Evolutionary conservation across 2,888 invertebrate species (phyloP).

Genomic region (Acanthopleura granulata): DNA sequence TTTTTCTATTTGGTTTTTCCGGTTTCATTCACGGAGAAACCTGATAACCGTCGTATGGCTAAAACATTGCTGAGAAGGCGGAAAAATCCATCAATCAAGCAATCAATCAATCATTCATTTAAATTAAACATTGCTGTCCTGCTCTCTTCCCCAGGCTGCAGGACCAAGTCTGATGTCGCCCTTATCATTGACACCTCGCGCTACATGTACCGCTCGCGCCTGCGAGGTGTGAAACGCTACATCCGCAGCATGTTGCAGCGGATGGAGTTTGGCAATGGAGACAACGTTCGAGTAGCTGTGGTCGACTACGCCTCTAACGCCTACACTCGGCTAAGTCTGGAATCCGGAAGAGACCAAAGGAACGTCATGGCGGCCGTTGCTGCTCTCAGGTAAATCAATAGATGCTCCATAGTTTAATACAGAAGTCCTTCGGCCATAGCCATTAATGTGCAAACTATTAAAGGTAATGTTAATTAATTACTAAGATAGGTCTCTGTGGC

Average conservation of each 20-base stretch:
- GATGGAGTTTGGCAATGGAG: constrained; percentile 52
- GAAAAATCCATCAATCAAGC: no score
- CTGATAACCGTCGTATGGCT: no score
- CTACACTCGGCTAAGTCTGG: constrained; percentile 40
- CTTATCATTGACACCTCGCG: constrained; percentile 63
- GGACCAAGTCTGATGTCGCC: constrained; percentile 54
- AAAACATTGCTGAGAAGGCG: no score
- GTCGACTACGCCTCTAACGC: constrained; percentile 53
- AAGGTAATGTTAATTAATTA: no score
- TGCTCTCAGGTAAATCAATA: constrained; percentile 47
- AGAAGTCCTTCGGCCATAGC: no score
- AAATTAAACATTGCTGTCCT: no score
- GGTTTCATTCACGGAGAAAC: no score
- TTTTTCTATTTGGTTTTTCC: no score
- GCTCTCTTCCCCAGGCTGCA: constrained; percentile 52
- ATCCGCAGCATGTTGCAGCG: constrained; percentile 50
- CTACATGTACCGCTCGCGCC: constrained; percentile 50
- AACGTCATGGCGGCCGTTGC: constrained; percentile 46
- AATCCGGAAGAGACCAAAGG: constrained; percentile 44
- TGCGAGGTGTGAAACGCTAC: constrained; percentile 52
- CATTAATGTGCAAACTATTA: no score
- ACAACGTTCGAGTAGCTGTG: constrained; percentile 54
- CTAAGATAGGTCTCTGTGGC: no score
- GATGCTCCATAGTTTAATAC: not conserved
- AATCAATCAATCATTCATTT: no score